phyloP scores from a whole-genome alignment of 2,113 vertebrate genomes.

The Phylloscopus trochiloides region DNA sequence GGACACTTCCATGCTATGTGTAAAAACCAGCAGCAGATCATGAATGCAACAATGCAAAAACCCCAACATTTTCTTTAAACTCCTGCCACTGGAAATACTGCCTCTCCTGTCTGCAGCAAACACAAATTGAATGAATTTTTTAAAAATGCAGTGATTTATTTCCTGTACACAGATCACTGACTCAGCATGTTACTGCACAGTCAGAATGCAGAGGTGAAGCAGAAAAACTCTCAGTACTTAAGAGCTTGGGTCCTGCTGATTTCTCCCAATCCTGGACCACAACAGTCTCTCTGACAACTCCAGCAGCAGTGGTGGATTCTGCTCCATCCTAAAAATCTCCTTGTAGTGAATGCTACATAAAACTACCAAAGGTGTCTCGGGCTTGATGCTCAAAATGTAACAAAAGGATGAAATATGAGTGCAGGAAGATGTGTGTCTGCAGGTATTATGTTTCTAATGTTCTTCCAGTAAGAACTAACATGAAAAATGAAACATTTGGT shows the following conservation, averaged over 20 bases:
- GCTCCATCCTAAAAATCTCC: neutral
- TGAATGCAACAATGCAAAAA: accelerated
- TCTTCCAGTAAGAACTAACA: neutral
- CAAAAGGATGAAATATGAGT: neutral
- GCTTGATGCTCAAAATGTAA: neutral
- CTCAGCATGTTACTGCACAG: neutral
- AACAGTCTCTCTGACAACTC: neutral
- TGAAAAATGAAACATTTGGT: neutral
- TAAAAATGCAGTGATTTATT: neutral
- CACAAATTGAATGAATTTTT: neutral
- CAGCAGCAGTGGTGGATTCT: neutral
- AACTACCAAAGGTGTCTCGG: neutral
- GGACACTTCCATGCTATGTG: accelerated
- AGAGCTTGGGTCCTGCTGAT: neutral
- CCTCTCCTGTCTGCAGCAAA: neutral
- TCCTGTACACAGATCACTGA: neutral
- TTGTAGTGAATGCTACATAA: neutral
- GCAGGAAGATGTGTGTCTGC: neutral
- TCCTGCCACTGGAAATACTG: neutral
- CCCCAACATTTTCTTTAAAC: neutral
- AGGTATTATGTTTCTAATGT: accelerated
- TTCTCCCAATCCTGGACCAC: neutral
- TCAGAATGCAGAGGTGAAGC: neutral
- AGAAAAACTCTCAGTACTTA: neutral
- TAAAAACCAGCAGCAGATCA: neutral